These are phyloP conservation scores for Oreochromis niloticus DNA, from an alignment of 2,113 vertebrate genomes.

Conservation along the genomic window DNA sequence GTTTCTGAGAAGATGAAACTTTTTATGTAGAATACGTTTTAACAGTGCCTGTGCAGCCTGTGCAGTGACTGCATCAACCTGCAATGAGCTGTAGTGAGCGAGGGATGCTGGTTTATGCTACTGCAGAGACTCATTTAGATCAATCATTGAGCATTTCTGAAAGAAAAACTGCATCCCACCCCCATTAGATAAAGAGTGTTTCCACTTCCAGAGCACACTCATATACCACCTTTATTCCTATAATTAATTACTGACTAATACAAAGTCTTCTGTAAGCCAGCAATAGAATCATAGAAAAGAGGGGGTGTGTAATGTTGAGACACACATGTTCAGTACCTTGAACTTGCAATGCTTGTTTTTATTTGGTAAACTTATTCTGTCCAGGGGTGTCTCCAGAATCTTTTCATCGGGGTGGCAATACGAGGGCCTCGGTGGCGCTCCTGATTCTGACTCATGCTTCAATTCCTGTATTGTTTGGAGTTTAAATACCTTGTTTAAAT, in stretches of 20 bases:
- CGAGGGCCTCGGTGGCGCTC: too few relatives aligned
- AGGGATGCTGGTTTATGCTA: neutral
- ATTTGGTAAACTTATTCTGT: neutral
- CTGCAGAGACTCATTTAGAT: neutral
- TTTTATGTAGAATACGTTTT: neutral
- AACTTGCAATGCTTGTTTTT: neutral
- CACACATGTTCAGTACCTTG: neutral
- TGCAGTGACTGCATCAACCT: neutral
- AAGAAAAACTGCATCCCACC: neutral
- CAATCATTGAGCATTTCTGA: neutral
- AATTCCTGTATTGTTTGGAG: neutral
- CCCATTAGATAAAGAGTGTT: neutral
- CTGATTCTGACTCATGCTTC: neutral
- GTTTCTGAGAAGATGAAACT: neutral
- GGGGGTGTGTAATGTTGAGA: neutral
- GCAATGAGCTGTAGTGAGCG: neutral
- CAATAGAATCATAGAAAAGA: neutral
- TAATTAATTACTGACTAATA: neutral
- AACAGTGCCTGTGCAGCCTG: neutral
- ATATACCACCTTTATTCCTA: neutral
- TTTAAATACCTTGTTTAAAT: neutral
- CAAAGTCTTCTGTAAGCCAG: neutral
- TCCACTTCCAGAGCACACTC: neutral
- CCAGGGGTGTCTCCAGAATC: neutral
- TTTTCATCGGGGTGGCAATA: too few relatives aligned